Percentiles rank a stretch among this genome's conserved stretches.
These are phyloP conservation scores for Aphelenchoides fujianensis DNA, from an alignment of 1,140 invertebrate species.

Conservation along the genomic window DNA sequence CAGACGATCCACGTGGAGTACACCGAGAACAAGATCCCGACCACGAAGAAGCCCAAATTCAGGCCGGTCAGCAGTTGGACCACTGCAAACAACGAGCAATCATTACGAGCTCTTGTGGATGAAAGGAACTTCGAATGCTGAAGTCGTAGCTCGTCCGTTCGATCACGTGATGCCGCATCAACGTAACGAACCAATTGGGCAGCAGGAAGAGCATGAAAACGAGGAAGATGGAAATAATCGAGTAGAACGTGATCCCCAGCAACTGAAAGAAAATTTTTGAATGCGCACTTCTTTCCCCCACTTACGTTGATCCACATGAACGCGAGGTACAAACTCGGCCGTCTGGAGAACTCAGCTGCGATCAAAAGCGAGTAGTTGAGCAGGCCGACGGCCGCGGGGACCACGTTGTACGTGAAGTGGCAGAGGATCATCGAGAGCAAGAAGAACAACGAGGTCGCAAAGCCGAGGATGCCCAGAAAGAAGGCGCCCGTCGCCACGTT, in stretches of 20 bases:
- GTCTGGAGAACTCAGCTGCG: not conserved
- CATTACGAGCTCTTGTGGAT: not conserved
- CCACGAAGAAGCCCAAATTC: not conserved
- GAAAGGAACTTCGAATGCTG: not conserved
- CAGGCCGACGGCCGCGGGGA: not conserved
- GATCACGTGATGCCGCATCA: not conserved
- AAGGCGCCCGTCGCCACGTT: slow-evolving; percentile 1
- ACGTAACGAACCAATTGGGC: not conserved
- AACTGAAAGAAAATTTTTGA: not conserved
- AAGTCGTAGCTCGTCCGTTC: slow-evolving; percentile 6
- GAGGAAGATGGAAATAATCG: not conserved
- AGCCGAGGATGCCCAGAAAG: not conserved
- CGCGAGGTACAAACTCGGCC: not conserved
- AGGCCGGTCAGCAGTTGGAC: not conserved
- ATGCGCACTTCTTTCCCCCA: not conserved
- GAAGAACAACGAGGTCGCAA: not conserved
- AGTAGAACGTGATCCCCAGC: slow-evolving; percentile 2
- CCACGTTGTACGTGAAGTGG: not conserved
- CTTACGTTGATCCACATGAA: not conserved
- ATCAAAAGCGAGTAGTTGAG: not conserved
- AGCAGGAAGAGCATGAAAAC: not conserved
- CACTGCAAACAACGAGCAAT: not conserved
- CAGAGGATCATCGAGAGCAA: not conserved
- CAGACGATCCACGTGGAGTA: not conserved
- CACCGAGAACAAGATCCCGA: not conserved